phyloP scores from a whole-genome alignment of 2,888 invertebrate genomes.

The Halictus quadricinctus region DNA sequence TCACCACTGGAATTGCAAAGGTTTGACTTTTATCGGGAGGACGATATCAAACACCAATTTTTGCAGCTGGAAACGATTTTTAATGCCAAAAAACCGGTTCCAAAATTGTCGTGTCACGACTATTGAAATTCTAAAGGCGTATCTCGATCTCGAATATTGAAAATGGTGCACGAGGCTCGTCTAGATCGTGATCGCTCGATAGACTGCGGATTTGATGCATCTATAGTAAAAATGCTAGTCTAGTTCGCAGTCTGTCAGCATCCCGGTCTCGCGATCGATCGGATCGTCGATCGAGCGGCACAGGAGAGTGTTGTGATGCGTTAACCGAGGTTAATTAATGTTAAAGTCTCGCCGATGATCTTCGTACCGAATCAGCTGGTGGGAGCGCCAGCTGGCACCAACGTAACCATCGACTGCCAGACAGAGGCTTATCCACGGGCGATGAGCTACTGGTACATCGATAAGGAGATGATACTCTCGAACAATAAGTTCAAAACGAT shows the following conservation, averaged over 20 bases:
- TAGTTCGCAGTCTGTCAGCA: neutral
- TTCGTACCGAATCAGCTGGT: constrained; percentile 97
- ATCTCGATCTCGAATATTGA: neutral
- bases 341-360: constrained; percentile 94
- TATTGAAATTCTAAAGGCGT: neutral
- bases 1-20: neutral
- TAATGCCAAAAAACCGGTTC: neutral
- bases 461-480: constrained; percentile 94
- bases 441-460: constrained; percentile 96
- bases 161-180: neutral
- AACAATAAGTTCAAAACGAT: constrained; percentile 94
- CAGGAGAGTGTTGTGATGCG: too few relatives aligned
- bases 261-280: neutral
- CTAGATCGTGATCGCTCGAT: neutral
- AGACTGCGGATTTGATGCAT: too few relatives aligned
- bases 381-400: constrained; percentile 94
- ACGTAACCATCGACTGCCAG: constrained; percentile 96
- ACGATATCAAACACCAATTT: neutral
- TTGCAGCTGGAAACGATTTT: neutral
- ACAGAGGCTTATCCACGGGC: constrained; percentile 96
- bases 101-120: neutral
- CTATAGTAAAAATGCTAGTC: neutral
- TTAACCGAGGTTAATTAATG: constrained; percentile 25
- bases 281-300: neutral
- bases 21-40: neutral